phyloP scores from a whole-genome alignment of 2,113 vertebrate species.

The Esox niger region DNA sequence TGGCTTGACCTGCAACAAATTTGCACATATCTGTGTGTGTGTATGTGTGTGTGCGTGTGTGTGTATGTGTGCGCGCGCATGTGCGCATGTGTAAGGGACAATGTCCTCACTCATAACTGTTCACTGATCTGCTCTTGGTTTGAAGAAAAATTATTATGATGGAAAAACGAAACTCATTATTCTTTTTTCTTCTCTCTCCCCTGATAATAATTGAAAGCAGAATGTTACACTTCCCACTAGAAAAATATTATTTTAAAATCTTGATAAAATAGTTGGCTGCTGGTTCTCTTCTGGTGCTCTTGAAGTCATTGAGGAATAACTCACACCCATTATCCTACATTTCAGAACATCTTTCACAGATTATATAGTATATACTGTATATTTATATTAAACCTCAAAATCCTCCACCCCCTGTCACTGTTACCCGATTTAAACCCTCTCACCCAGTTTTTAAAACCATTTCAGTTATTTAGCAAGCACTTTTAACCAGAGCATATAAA shows the following conservation, averaged over 20 bases:
- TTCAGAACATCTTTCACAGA: not conserved
- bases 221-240: constrained; percentile 6
- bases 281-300: not conserved
- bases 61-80: not conserved
- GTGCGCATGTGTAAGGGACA: not conserved
- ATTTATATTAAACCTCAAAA: not conserved
- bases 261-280: not conserved
- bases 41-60: not conserved
- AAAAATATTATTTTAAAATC: constrained; percentile 2
- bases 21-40: not conserved
- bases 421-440: not conserved
- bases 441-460: too few species aligned
- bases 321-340: not conserved
- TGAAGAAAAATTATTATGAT: constrained; percentile 28
- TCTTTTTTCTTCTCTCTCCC: constrained; percentile 14
- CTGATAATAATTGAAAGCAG: constrained; percentile 24
- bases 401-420: not conserved
- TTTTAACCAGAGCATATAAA: too few species aligned
- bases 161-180: constrained; percentile 12
- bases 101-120: constrained; percentile 29
- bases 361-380: not conserved
- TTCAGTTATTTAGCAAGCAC: too few species aligned
- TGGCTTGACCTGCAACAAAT: constrained; percentile 27
- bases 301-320: constrained; percentile 7
- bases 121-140: constrained; percentile 18